phyloP scores from a whole-genome alignment of 1,140 invertebrate species.

The Zaprionus capensis region DNA sequence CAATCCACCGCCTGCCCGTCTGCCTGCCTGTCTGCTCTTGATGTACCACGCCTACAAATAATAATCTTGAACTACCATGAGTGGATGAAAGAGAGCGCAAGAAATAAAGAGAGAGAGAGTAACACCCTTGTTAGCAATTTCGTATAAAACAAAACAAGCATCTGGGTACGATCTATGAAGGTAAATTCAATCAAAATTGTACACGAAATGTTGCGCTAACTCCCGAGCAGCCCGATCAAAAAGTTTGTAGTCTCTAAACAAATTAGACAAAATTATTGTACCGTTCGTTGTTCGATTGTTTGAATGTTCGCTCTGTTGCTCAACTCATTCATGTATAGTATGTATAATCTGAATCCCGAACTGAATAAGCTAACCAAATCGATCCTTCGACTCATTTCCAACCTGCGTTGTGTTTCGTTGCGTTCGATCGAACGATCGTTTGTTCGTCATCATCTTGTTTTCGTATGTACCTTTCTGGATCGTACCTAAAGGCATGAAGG shows the following conservation, averaged over 20 bases:
- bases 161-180: slow-evolving; percentile 84
- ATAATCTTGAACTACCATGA: slow-evolving; percentile 8
- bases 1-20: slow-evolving; percentile 46
- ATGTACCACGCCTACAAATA: slow-evolving; percentile 52
- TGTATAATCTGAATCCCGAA: not conserved
- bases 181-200: slow-evolving; percentile 77
- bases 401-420: slow-evolving; percentile 44
- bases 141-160: slow-evolving; percentile 50
- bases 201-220: slow-evolving; percentile 76
- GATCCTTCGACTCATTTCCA: slow-evolving; percentile 32
- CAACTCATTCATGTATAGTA: not conserved
- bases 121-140: slow-evolving; percentile 58
- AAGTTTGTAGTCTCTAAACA: slow-evolving; percentile 79
- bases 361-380: slow-evolving; percentile 52
- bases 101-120: slow-evolving; percentile 35
- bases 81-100: slow-evolving; percentile 24
- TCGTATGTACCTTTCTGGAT: slow-evolving; percentile 80
- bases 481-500: slow-evolving; percentile 81
- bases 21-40: slow-evolving; percentile 68
- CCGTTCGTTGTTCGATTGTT: slow-evolving; percentile 21
- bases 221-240: slow-evolving; percentile 67
- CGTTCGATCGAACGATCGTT: slow-evolving; percentile 19
- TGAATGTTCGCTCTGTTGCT: slow-evolving; percentile 30
- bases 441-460: slow-evolving; percentile 38
- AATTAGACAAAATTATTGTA: slow-evolving; percentile 51